Conservation (phyloP, 2,113 vertebrate species). For the Mus spicilegus region DNA sequence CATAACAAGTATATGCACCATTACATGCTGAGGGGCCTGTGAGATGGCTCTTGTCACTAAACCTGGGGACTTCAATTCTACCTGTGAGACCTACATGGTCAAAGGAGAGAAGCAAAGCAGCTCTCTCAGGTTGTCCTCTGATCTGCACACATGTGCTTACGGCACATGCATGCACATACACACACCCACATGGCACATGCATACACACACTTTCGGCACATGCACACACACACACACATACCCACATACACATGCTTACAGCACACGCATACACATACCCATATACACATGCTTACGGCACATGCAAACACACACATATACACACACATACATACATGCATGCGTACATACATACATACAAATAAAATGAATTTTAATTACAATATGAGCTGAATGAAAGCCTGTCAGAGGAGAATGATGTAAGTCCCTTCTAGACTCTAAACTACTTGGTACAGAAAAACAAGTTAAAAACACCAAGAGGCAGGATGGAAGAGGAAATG, state of each 20-base stretch:
- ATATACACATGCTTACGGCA: too few relatives aligned
- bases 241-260: too few relatives aligned
- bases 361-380: background rate
- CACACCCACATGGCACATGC: too few relatives aligned
- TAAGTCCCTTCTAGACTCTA: background rate
- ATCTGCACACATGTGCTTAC: background rate
- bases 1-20: background rate
- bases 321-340: too few relatives aligned
- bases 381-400: background rate
- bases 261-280: too few relatives aligned
- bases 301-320: background rate
- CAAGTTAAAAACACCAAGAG: background rate
- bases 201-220: too few relatives aligned
- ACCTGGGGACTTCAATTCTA: background rate
- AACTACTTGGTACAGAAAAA: constrained; percentile 23
- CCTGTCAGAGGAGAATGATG: background rate
- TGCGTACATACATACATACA: background rate
- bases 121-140: background rate
- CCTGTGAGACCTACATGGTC: background rate
- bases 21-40: background rate
- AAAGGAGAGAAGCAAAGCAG: background rate
- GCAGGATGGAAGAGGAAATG: background rate
- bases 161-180: background rate
- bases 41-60: background rate
- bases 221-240: background rate